Evolutionary conservation across 2,113 vertebrate genomes (phyloP).

Genomic region (Myotis lucifugus): DNA sequence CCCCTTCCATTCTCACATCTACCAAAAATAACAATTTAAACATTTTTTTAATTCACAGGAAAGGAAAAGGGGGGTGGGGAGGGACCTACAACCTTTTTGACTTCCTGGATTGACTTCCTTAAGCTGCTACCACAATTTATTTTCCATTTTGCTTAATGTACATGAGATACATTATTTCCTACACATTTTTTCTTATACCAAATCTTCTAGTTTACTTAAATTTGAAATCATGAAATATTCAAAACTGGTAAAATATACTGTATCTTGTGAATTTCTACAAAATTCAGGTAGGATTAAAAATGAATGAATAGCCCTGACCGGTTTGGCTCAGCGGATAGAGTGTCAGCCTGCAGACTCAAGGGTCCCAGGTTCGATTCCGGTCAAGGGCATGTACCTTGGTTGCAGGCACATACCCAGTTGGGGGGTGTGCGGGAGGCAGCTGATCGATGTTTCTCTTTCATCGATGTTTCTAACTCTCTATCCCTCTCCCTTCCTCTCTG

Average conservation of each 20-base stretch:
- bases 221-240: neutral
- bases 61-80: neutral
- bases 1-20: neutral
- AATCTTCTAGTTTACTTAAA: neutral
- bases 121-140: neutral
- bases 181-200: neutral
- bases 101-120: neutral
- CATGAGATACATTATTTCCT: neutral
- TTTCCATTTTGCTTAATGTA: neutral
- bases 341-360: neutral
- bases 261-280: neutral
- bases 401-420: no score
- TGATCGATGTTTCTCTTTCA: no score
- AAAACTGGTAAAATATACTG: neutral
- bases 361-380: no score
- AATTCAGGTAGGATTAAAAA: neutral
- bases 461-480: no score
- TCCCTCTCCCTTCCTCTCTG: no score
- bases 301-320: neutral
- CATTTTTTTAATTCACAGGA: neutral
- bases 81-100: neutral
- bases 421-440: no score
- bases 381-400: no score
- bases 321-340: no score
- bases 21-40: neutral